Evolutionary conservation across 2,113 vertebrate species (phyloP), one percentile per base, ranked within the genome.

Genomic region (Plotosus lineatus): DNA sequence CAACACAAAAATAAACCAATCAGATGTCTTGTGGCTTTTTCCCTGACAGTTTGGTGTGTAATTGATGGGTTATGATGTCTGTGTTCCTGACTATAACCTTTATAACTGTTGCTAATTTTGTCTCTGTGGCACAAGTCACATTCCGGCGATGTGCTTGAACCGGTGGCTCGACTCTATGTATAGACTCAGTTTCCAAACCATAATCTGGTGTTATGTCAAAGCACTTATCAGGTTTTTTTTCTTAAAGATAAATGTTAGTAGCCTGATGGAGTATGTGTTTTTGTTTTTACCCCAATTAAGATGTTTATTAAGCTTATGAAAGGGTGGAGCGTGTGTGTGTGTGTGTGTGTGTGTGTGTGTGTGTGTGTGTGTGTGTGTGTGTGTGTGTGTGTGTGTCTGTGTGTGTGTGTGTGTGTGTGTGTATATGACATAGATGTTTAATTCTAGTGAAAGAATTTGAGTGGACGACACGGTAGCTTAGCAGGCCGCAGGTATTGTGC

Each of bases 91-190:
- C 73, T 81, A 76, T 80, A 83, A 84, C 83, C 85, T 86, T 86
- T 85, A 61, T 73, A 77, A 46, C 78, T 72, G 68, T 58, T 84
- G 53, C 85, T 83, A 86, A 78, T 56, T 83, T 78, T 83, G 75
- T 69, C 44, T 44, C 48, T 26, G 55, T 74, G 48, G 75, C 78
- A 40, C 63, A 60, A 68, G 17, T 75, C 42, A 46, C 75, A 68
- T 83, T 78, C 69, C 82, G 80, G 46, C n/a, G 23, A 65, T 63
- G 44, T 51, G 42, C 72, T 50, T 48, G 72, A 71, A 69, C 69
- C 63, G 74, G 77, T 60, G 78, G 44, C 48, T 79, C 51, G 78
- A 50, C 81, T 78, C 79, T 82, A 83, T 81, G 36, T 77, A 77
- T 75, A 81, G 80, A 36, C 33, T 48, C 55, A 44, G 60, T 79